Percentiles rank a stretch among this genome's conserved stretches.
phyloP scores from a whole-genome alignment of 2,888 invertebrate species.

The Zygogramma bicolorata region DNA sequence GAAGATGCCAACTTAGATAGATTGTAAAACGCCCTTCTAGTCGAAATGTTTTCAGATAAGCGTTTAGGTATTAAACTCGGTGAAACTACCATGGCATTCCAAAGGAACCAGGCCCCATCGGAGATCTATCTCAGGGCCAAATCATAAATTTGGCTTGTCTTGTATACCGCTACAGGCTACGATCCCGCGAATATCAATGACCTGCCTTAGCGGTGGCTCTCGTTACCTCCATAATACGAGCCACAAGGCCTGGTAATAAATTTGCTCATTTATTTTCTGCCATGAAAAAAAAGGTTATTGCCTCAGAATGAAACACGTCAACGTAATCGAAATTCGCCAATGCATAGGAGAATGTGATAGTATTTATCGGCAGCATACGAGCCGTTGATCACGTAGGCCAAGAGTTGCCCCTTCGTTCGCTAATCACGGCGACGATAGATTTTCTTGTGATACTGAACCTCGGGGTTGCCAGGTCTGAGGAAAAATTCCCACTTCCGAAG shows the following conservation, averaged over 20 bases:
- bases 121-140: no score
- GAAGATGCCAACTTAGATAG: no score
- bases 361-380: constrained; percentile 6
- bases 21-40: no score
- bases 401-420: background rate
- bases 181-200: background rate
- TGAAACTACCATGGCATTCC: no score
- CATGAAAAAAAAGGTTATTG: background rate
- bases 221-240: background rate
- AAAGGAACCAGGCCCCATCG: no score
- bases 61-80: no score
- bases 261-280: background rate
- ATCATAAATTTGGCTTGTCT: no score
- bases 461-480: no score
- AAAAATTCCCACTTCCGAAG: no score
- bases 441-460: background rate
- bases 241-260: background rate
- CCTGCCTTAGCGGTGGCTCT: background rate
- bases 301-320: background rate
- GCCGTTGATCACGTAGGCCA: constrained; percentile 8
- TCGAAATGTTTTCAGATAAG: no score
- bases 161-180: background rate
- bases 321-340: constrained; percentile 10
- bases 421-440: background rate
- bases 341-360: constrained; percentile 8